A percentile compares a stretch with the other conserved stretches of the same genome.
These are phyloP conservation scores for Drosophila borborema DNA, from an alignment of 2,888 invertebrate species.

Conservation along the genomic window DNA sequence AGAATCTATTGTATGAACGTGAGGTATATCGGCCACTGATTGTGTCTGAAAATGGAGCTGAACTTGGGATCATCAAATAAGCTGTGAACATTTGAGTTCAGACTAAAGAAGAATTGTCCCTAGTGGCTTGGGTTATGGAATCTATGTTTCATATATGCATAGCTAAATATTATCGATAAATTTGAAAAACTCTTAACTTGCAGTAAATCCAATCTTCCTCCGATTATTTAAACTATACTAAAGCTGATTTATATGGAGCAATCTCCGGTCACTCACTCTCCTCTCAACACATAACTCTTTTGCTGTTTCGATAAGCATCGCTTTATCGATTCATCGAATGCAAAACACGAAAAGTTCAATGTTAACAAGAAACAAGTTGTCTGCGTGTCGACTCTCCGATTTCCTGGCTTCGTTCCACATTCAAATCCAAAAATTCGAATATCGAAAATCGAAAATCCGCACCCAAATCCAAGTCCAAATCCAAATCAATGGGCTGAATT, in stretches of 20 bases:
- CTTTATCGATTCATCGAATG: constrained; percentile 26
- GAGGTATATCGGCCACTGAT: constrained; percentile 9
- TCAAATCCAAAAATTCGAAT: constrained; percentile 9
- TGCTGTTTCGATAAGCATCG: not conserved
- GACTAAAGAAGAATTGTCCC: not conserved
- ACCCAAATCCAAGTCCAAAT: constrained; percentile 41
- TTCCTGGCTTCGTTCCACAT: constrained; percentile 26
- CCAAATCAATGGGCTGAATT: constrained; percentile 71
- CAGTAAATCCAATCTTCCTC: not conserved
- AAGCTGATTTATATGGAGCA: too few relatives aligned
- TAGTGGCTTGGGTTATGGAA: not conserved
- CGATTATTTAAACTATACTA: not conserved
- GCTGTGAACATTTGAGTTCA: not conserved
- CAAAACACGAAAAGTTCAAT: constrained; percentile 68
- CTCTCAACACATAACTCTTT: not conserved
- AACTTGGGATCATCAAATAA: not conserved
- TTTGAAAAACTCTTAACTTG: not conserved
- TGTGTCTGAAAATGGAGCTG: constrained; percentile 5
- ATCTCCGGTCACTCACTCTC: not conserved
- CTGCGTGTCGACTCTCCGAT: constrained; percentile 7
- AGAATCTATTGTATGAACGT: constrained; percentile 9
- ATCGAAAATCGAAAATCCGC: constrained; percentile 17
- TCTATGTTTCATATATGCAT: not conserved
- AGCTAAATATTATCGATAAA: not conserved
- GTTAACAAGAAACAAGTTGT: constrained; percentile 56